phyloP scores from a whole-genome alignment of 2,797 vertebrate species.

The Microtus obscurus region DNA sequence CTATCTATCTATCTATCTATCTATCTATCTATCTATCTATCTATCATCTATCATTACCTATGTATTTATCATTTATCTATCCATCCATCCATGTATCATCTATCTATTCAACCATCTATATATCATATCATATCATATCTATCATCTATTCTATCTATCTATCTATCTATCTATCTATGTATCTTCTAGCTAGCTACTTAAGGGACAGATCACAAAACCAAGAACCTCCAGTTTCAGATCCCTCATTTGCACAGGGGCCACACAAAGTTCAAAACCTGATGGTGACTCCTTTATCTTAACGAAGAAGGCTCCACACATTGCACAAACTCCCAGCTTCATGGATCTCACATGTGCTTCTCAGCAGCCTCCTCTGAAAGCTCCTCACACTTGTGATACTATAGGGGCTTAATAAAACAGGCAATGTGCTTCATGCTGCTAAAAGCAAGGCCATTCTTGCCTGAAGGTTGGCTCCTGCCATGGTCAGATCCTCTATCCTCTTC shows the following conservation, averaged over 20 bases:
- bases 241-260: background rate
- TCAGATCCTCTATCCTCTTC: background rate
- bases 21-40: background rate
- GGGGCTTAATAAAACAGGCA: background rate
- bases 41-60: background rate
- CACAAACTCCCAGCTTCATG: background rate
- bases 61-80: background rate
- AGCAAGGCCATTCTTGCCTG: background rate
- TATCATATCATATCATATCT: background rate
- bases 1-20: background rate
- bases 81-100: background rate
- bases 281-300: slow-evolving; percentile 11
- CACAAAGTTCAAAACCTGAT: background rate
- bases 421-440: background rate
- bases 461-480: background rate
- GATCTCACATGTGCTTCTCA: background rate
- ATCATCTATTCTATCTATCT: background rate
- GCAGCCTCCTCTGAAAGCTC: background rate
- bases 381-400: background rate
- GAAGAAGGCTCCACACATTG: background rate
- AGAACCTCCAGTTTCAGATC: background rate
- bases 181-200: background rate
- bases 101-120: background rate
- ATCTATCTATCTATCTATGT: background rate
- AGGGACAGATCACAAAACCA: background rate